These are phyloP conservation scores for Ceratosolen fusciceps DNA, from an alignment of 1,140 invertebrate species.

Conservation along the genomic window DNA sequence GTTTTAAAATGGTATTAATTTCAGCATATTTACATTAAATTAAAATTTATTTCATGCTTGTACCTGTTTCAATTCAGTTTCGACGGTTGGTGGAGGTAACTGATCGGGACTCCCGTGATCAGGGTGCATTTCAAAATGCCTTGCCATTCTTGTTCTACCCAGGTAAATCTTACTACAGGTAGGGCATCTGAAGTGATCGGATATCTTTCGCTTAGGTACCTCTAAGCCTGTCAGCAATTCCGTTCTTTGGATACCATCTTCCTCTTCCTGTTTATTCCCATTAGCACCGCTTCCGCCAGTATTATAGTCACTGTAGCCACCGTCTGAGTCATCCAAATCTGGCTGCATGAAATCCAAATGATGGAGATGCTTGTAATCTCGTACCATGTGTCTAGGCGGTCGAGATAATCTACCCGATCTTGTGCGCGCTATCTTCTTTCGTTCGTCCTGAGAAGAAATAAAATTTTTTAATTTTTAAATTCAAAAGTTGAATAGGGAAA, in stretches of 20 bases:
- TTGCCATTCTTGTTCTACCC: constrained; percentile 72
- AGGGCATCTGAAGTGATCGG: constrained; percentile 73
- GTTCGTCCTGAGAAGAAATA: constrained; percentile 67
- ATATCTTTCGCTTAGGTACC: constrained; percentile 71
- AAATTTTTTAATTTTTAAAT: too few species aligned
- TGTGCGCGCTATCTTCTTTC: constrained; percentile 76
- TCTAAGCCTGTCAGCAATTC: constrained; percentile 65
- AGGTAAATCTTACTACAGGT: constrained; percentile 75
- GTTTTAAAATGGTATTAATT: too few species aligned
- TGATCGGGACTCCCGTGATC: constrained; percentile 74
- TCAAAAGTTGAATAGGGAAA: too few species aligned
- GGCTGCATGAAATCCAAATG: constrained; percentile 76
- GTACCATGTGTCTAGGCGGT: constrained; percentile 78
- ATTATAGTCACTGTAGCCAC: constrained; percentile 78
- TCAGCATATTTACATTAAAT: too few species aligned
- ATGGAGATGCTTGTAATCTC: constrained; percentile 79
- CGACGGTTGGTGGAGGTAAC: constrained; percentile 62
- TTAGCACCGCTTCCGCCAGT: constrained; percentile 61
- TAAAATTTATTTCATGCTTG: neutral
- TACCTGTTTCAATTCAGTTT: constrained; percentile 59
- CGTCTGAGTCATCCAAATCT: constrained; percentile 76
- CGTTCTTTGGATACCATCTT: constrained; percentile 60
- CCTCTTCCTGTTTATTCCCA: constrained; percentile 62
- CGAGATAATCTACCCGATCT: constrained; percentile 77
- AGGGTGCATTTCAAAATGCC: constrained; percentile 77